These are phyloP conservation scores for Cinclus cinclus DNA, from an alignment of 2,113 vertebrate genomes.

Conservation along the genomic window DNA sequence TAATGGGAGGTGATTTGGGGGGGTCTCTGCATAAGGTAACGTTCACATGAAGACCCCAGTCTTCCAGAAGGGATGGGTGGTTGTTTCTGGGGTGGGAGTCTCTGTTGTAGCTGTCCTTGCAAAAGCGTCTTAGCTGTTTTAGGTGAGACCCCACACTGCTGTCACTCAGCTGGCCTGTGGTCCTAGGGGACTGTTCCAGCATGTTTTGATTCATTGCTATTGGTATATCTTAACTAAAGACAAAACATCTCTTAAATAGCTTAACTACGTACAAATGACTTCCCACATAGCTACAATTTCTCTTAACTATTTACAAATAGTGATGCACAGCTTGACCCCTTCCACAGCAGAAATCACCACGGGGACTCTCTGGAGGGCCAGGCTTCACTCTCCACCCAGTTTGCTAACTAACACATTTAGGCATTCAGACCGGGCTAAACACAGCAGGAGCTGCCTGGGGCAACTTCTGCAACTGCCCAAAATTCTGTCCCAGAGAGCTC, in stretches of 20 bases:
- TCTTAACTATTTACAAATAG: neutral
- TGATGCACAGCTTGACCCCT: neutral
- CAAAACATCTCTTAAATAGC: neutral
- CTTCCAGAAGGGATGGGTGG: neutral
- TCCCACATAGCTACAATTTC: neutral
- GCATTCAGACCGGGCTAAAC: neutral
- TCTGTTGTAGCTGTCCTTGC: neutral
- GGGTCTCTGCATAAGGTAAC: neutral
- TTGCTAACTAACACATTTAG: neutral
- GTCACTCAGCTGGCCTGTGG: neutral
- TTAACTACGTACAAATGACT: neutral
- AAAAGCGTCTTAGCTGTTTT: neutral
- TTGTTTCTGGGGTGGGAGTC: neutral
- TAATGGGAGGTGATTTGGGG: no score
- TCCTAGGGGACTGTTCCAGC: neutral
- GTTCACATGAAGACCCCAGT: neutral
- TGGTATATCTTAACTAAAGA: neutral
- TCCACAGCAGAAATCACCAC: neutral
- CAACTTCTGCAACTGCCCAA: neutral
- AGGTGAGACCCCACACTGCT: neutral
- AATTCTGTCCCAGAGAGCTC: neutral
- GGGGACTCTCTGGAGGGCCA: neutral
- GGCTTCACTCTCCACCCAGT: neutral
- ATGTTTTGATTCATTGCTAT: neutral
- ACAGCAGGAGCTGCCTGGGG: constrained; percentile 7